Base-by-base conservation (phyloP, 1,140 invertebrate species). In the Calosoma granatense region DNA sequence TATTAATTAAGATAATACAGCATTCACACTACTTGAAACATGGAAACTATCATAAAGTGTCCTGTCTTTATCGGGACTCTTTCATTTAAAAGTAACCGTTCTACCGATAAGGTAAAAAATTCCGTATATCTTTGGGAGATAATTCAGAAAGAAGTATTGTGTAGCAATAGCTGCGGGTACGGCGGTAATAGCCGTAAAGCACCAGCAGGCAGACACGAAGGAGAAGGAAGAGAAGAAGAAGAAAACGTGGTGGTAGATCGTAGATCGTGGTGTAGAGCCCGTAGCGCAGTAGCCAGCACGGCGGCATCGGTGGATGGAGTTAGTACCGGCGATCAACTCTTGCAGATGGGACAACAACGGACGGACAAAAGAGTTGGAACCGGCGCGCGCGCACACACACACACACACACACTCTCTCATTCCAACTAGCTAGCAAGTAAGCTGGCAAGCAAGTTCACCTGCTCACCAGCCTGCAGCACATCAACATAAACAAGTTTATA, bases 401-500 rank as follows among this genome's bases (percentile, higher is more conserved):
- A 30, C 4, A 4, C 14, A 30, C 4, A 30, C 26, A 6, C 26
- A 30, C 41, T 17, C 17, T 9, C 17, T 36, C 26, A 36, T 9
- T 36, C 6, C 26, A 36, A 47, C 41, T 47, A 47, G 41, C 41
- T n/a, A n/a, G n/a, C n/a, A n/a, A n/a, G n/a, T n/a, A n/a, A n/a
- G n/a, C n/a, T n/a, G n/a, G n/a, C n/a, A n/a, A n/a, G n/a, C n/a
- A n/a, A n/a, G n/a, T n/a, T n/a, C n/a, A n/a, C n/a, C n/a, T n/a
- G n/a, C n/a, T n/a, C n/a, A n/a, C 41, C 41, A 9, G 9, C 41
- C 4, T 12, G 41, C 41, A 47, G 41, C 41, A 14, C 41, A 47
- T 47, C 41, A 47, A 20, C 19, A 54, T 54, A 54, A 54, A 54
- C 53, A 54, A 54, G 53, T 54, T 54, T 54, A 54, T 54, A 54